Base-by-base conservation (phyloP, 1,140 invertebrate genomes). In the Notospermus geniculatus region DNA sequence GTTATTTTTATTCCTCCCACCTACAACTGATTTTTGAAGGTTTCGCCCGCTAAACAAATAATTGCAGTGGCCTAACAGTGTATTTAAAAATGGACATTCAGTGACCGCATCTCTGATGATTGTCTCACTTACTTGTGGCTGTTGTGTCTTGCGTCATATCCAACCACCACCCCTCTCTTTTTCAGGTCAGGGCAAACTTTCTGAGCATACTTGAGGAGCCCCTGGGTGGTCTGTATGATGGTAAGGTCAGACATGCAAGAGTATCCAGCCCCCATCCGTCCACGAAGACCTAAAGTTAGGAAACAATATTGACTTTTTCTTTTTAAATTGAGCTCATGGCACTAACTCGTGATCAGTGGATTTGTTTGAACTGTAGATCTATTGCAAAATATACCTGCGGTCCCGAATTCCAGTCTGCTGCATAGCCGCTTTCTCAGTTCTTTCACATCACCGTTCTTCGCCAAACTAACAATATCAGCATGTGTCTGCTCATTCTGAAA, bases 241-340 rank as follows among this genome's bases (percentile, higher is more conserved):
- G 98, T 95, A 28, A 99, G 84, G 82, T 99, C 95, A 83, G 99
- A 99, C 90, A 99, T 95, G 59, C 89, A 88, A 69, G 86, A 87
- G 75, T 91, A 97, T 0, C 97, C 97, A 41, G 93, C 88, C 19
- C 88, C 91, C 95, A 99, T 98, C 63, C 84, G 83, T 0, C 91
- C 92, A 62, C 97, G 85, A 7, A 99, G 82, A 1, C 96, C 85
- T 80, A n/a, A 4, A 58, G 63, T 63, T 15, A 57, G 45, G n/a
- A 50, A 66, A 53, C 9, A 53, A 61, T 4, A n/a, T n/a, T n/a
- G n/a, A n/a, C n/a, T n/a, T n/a, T n/a, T n/a, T n/a, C n/a, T n/a
- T n/a, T n/a, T n/a, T n/a, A n/a, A n/a, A n/a, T n/a, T n/a, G n/a
- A n/a, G n/a, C n/a, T n/a, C n/a, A n/a, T n/a, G n/a, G n/a, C n/a